Evolutionary conservation across 2,888 invertebrate genomes (phyloP), one percentile per base, ranked within the genome.

Genomic region (Dione vanillae): DNA sequence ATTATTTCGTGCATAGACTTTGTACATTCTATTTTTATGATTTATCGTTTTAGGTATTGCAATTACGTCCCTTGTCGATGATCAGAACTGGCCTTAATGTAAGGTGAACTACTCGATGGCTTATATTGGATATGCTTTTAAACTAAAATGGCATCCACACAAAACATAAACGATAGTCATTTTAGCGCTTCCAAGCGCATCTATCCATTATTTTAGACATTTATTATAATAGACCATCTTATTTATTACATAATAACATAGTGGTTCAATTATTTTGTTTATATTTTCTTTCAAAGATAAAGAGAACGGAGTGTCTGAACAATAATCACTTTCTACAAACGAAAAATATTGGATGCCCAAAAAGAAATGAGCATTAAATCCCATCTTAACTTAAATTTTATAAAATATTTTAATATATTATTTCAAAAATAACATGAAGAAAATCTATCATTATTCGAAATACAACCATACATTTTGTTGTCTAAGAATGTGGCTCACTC

Each of bases 71-170:
- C 56, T 56, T 35, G 43, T 20, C 27, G 43, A 27, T 61, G n/a
- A 45, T 61, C 43, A 61, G 27, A 43, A 61, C 59, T 61, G 59
- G 27, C 59, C 27, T 20, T 45, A 61, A 61, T 61, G 43, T 43
- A 27, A 61, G n/a, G 27, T 61, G 59, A 61, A 61, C 59, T 27
- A 27, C n/a, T 43, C 59, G 19, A 41, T 20, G 20, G 43, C 59
- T 43, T 45, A 43, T n/a, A 45, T 20, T 61, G n/a, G 12, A n/a
- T n/a, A 43, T 20, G 27, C 43, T 61, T 61, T 43, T 27, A 27
- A 61, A 61, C 20, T 43, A 11, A 27, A 61, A 61, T 45, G 59
- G n/a, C 20, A n/a, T 45, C 20, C 16, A 54, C 27, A 11, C 16
- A 37, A 56, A 37, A 56, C 8, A 56, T 37, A 56, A 56, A 61